These are phyloP conservation scores for Stegostoma tigrinum DNA, from an alignment of 2,113 vertebrate species.

Conservation along the genomic window DNA sequence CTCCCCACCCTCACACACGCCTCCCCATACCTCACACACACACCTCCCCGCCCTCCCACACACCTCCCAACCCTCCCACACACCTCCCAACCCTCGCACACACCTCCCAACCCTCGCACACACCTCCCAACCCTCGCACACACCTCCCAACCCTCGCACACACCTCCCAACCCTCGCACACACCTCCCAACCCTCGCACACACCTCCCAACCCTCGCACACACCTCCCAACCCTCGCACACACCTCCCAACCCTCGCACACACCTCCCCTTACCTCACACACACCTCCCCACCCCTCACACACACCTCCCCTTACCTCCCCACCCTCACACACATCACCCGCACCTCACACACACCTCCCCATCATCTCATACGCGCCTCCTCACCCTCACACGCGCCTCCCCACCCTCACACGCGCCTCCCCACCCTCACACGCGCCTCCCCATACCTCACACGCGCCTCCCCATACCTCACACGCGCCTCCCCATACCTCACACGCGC, in stretches of 20 bases:
- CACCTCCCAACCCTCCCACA: neutral
- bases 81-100: neutral
- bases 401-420: no score
- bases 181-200: neutral
- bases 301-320: neutral
- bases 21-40: neutral
- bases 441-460: neutral
- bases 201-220: neutral
- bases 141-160: neutral
- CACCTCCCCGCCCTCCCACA: neutral
- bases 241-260: neutral
- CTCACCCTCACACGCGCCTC: no score
- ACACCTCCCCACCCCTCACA: no score
- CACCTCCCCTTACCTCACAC: no score
- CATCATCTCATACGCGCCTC: no score
- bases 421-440: no score
- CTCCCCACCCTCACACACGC: no score
- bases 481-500: no score
- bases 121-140: neutral
- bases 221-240: neutral
- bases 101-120: no score
- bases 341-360: no score
- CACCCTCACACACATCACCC: neutral
- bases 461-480: neutral
- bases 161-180: no score